Base-by-base conservation (phyloP, 2,797 vertebrate genomes). In the Zalophus californianus region DNA sequence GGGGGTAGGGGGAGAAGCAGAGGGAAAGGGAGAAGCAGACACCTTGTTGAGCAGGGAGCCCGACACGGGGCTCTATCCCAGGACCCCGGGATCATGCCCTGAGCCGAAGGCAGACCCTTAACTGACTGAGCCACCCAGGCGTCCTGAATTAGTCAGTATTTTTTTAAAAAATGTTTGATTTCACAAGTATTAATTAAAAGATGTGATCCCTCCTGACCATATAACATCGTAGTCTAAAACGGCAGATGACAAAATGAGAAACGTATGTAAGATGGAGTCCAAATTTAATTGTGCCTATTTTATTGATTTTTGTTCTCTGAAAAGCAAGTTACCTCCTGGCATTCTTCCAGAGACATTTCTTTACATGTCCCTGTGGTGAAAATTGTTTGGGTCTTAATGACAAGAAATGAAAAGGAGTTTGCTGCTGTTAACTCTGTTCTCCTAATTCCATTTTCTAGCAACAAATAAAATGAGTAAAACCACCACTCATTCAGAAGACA, bases 201-300 rank as follows among this genome's bases (percentile, higher is more conserved):
- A 92, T 86, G 41, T 86, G 23, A 6, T 85, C 44, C 15, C 16
- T 85, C 44, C 15, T 25, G 80, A 54, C 48, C 73, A 95, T 23
- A 75, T n/a, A 89, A 64, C 18, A 86, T 32, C 70, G 44, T 95
- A 88, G 48, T 88, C 68, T 96, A 94, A 90, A 96, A 82, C 38
- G 38, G 54, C 50, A 86, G 66, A 64, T 29, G 56, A 84, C 48
- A 27, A 94, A 96, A 77, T 58, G n/a, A 93, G 78, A 93, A 62
- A 50, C 48, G 62, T 85, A 86, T 29, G 14, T 48, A 96, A 89
- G n/a, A 60, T 21, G 23, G 8, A 41, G 10, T 58, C 13, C 78
- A 96, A 64, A 78, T 86, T 95, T 78, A 86, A 54, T 32, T 68
- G 29, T 79, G 44, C 18, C 4, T 88, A 91, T 72, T 92, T 95